Evolutionary conservation across 2,888 invertebrate species (phyloP), one percentile per base, ranked within the genome.

Genomic region (Horisme vitalbata): DNA sequence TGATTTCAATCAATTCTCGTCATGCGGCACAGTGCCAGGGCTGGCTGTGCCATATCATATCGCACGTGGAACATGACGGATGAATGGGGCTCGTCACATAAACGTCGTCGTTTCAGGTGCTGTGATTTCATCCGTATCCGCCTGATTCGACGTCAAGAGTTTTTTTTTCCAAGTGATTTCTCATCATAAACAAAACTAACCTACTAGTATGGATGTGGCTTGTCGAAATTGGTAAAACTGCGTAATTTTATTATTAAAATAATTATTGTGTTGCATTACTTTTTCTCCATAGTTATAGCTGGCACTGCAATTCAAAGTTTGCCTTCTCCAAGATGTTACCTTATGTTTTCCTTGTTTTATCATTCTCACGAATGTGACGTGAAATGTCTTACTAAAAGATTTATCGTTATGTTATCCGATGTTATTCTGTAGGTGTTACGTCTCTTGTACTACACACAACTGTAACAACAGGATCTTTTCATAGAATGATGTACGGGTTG

Each of bases 11-110:
- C 68, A 63, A 69, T 68, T 69, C 61, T 75, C 78, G 83, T 79
- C 80, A 81, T 75, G 68, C 79, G 87, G 87, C 88, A 82, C 61
- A 39, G 67, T 85, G 87, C 88, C 87, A 87, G 79, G 66, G 8
- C 7, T 6, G 23, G 69, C 66, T 6, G 67, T 64, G 68, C 70
- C 65, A 65, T 69, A 63, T 62, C 65, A 75, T 60, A 63, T 66
- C 71, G 63, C 76, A 74, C 83, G 77, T 80, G 78, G 66, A 71
- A 76, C 72, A 76, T 83, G 81, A 82, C 79, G 75, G 72, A 79
- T 86, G 85, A 85, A 85, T 83, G 86, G 77, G 68, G 73, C 59
- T 69, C 70, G 75, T 75, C 82, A 80, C 80, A 48, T 54, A 47
- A 45, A 32, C 39, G 43, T 21, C 43, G 37, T 48, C 44, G 20